Conservation (phyloP, 2,888 invertebrate species). For the Coleophora flavipennella region DNA sequence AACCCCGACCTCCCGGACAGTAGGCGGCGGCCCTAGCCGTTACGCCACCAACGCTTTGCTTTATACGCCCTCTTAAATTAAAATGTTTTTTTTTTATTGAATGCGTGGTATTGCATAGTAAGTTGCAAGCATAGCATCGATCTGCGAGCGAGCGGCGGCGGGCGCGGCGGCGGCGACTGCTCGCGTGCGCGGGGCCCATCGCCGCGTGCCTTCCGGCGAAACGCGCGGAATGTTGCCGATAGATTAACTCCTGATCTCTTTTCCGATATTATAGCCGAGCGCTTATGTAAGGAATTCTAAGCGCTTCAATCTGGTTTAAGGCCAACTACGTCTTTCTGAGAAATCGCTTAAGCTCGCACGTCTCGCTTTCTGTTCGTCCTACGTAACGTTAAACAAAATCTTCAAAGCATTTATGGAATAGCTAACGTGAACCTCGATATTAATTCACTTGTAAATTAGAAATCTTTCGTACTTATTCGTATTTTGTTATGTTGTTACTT, state of each 20-base stretch:
- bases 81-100: too few relatives aligned
- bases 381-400: too few relatives aligned
- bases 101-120: slow-evolving; percentile 28
- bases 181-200: slow-evolving; percentile 26
- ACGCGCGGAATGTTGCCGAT: slow-evolving; percentile 71
- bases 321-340: slow-evolving; percentile 46
- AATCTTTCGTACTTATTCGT: too few relatives aligned
- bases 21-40: too few relatives aligned
- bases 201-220: slow-evolving; percentile 62
- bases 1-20: too few relatives aligned
- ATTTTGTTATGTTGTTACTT: too few relatives aligned
- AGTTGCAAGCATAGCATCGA: slow-evolving; percentile 38
- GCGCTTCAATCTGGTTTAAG: slow-evolving; percentile 64
- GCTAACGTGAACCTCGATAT: too few relatives aligned
- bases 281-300: slow-evolving; percentile 69
- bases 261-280: slow-evolving; percentile 67
- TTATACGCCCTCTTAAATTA: too few relatives aligned
- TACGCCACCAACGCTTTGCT: too few relatives aligned
- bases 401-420: too few relatives aligned
- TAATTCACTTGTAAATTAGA: too few relatives aligned
- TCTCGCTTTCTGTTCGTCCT: too few relatives aligned
- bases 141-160: slow-evolving; percentile 32
- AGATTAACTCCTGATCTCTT: slow-evolving; percentile 73
- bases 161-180: slow-evolving; percentile 27
- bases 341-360: slow-evolving; percentile 20